Evolutionary conservation across 2,888 invertebrate genomes (phyloP).

Genomic region (Cryptophagus acutangulus): DNA sequence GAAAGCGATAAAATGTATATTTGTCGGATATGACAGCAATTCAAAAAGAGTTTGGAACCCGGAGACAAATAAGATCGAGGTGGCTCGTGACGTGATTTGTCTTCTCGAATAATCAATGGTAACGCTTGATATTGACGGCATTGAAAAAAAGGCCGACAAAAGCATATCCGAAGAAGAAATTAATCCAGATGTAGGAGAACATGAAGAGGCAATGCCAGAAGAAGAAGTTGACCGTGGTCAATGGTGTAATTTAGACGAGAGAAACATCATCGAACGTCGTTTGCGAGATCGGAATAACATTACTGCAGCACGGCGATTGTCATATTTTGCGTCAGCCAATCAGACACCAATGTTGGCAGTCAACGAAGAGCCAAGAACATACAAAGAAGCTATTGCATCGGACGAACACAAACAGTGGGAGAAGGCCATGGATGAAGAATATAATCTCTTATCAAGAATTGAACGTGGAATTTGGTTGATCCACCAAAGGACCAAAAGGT

Average conservation of each 20-base stretch:
- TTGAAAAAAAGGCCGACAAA: not conserved
- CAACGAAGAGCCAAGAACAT: not conserved
- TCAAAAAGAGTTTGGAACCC: slow-evolving; percentile 22
- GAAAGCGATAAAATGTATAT: slow-evolving; percentile 15
- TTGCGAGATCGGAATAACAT: not conserved
- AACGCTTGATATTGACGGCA: not conserved
- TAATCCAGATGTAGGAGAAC: not conserved
- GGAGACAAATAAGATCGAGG: slow-evolving; percentile 20
- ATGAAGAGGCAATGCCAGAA: not conserved
- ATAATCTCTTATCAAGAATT: not conserved
- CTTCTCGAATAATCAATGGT: not conserved
- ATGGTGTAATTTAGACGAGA: too few relatives aligned
- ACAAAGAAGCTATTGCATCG: not conserved
- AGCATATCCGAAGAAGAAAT: not conserved
- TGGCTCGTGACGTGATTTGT: slow-evolving; percentile 27
- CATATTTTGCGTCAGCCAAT: not conserved
- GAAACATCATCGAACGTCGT: too few relatives aligned
- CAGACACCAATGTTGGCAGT: not conserved
- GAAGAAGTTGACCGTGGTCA: not conserved
- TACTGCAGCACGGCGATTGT: not conserved
- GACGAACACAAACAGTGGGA: not conserved
- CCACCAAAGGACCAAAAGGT: not conserved
- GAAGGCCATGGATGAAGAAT: slow-evolving; percentile 5
- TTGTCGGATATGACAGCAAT: slow-evolving; percentile 19
- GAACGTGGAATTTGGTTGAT: slow-evolving; percentile 2